These are phyloP conservation scores for Linepithema humile DNA, from an alignment of 1,140 invertebrate genomes.

Conservation along the genomic window DNA sequence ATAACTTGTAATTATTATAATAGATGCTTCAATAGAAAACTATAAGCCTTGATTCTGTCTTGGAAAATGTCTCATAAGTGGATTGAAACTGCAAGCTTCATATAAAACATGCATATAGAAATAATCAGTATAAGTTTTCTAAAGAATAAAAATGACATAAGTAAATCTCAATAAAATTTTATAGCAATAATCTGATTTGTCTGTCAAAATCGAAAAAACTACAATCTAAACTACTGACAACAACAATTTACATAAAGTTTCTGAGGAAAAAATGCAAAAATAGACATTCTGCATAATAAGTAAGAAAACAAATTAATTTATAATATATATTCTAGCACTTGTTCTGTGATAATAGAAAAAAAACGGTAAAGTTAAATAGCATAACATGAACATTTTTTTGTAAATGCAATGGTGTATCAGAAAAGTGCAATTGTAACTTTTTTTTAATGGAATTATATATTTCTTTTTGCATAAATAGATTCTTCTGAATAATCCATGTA, in stretches of 20 bases:
- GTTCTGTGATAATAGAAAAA: no score
- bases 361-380: no score
- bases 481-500: no score
- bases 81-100: not conserved
- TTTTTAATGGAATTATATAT: no score
- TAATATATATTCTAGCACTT: not conserved
- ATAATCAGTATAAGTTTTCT: not conserved
- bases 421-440: no score
- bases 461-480: no score
- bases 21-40: not conserved
- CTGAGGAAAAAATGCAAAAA: not conserved
- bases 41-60: not conserved
- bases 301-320: slow-evolving; percentile 9
- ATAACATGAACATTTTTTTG: no score
- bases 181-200: not conserved
- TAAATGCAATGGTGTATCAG: no score
- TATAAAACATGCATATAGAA: not conserved
- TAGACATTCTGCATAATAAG: not conserved
- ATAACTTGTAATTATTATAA: slow-evolving; percentile 4
- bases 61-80: not conserved
- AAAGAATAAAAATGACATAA: not conserved
- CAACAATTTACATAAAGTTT: slow-evolving; percentile 7
- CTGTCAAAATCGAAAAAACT: not conserved
- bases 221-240: not conserved
- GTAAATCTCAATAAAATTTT: not conserved